Conservation (phyloP, 1,140 invertebrate genomes). For the Kradibia gibbosae region DNA sequence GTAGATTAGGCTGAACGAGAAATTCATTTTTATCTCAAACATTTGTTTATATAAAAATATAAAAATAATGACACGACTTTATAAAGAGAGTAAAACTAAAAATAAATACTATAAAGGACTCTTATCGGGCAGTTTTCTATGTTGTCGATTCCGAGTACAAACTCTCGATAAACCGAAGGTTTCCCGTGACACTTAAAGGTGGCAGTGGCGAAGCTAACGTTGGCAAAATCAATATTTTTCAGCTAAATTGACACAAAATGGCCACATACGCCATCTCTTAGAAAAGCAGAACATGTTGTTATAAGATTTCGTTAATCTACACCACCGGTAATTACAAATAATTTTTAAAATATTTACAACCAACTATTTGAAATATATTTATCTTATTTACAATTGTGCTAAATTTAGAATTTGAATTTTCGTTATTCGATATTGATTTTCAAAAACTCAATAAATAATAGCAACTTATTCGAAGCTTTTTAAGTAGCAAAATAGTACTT, state of each 20-base stretch:
- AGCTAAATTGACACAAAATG: constrained; percentile 58
- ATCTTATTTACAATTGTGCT: too few species aligned
- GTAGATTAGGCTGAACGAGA: too few species aligned
- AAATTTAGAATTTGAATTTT: too few species aligned
- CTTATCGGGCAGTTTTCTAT: constrained; percentile 48
- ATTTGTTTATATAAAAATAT: too few species aligned
- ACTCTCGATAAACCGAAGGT: background rate
- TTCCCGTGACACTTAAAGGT: constrained; percentile 57
- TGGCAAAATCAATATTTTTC: constrained; percentile 63
- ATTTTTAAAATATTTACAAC: background rate
- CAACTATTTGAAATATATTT: too few species aligned
- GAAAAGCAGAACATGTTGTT: constrained; percentile 52
- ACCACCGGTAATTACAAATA: constrained; percentile 24
- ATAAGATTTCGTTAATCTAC: background rate
- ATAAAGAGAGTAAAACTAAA: too few species aligned
- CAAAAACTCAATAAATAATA: too few species aligned
- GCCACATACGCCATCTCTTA: constrained; percentile 64
- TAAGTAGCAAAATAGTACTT: too few species aligned
- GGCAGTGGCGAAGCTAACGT: constrained; percentile 56
- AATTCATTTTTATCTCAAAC: too few species aligned
- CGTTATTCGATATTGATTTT: too few species aligned
- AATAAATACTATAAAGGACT: background rate
- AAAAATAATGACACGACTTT: too few species aligned
- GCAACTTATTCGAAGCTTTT: too few species aligned
- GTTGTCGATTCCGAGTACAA: constrained; percentile 50